phyloP scores from a whole-genome alignment of 1,140 invertebrate species.

The Cyclargus thomasi region DNA sequence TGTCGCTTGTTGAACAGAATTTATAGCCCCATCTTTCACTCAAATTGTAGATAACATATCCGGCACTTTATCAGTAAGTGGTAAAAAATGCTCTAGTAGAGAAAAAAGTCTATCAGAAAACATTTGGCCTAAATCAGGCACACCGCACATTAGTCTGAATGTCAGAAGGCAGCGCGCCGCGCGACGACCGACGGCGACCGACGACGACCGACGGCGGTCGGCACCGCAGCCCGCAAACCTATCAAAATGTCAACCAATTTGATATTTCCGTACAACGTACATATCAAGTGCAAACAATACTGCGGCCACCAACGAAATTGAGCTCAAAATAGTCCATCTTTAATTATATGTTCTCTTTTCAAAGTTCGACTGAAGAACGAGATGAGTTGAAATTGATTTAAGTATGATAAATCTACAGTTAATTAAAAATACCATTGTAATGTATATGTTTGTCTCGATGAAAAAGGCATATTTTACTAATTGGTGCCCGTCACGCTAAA shows the following conservation, averaged over 20 bases:
- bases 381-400: background rate
- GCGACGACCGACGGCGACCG: background rate
- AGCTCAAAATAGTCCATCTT: background rate
- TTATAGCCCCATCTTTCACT: too few species aligned
- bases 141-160: background rate
- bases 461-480: too few species aligned
- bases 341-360: background rate
- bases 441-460: too few species aligned
- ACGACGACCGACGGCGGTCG: background rate
- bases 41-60: too few species aligned
- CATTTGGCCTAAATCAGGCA: background rate
- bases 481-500: too few species aligned
- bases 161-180: background rate
- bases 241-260: constrained; percentile 4
- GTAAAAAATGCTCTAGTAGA: too few species aligned
- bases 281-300: constrained; percentile 7
- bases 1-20: too few species aligned
- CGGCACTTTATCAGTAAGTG: too few species aligned
- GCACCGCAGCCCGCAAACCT: constrained; percentile 6
- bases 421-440: too few species aligned
- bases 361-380: background rate
- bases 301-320: background rate
- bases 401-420: background rate
- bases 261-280: constrained; percentile 6
- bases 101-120: background rate